Base-by-base conservation (phyloP, 64 coral and sea anemone genomes). In the Pocillopora damicornis region DNA sequence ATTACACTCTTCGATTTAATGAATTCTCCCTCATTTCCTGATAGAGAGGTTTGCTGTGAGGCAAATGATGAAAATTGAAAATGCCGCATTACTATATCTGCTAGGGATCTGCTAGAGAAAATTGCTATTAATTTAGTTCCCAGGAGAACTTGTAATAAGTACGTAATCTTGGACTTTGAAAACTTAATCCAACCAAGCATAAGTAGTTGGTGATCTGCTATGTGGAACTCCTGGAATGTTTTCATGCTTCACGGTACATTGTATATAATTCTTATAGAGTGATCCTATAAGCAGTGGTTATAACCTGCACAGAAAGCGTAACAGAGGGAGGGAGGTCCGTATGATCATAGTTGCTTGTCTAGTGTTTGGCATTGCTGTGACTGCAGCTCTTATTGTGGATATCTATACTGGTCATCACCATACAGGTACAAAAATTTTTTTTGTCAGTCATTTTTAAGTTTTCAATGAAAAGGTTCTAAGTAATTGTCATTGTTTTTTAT, bases 341-440 rank as follows among this genome's bases (percentile, higher is more conserved):
- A 77, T 92, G 3, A 87, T 92, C 20, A 16, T 92, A 59, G 22
- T 92, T 30, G 84, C 83, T 2, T 87, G 90, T 62, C 9, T 92
- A 1, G 45, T 94, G 16, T 94, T 94, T 87, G 88, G 76, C 1
- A 60, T 90, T 67, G 93, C 76, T 20, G 77, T 94, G 30, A 94
- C 93, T 57, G 20, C 87, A 42, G 93, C 93, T 9, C 83, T 94
- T 35, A 20, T 90, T 13, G 30, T 94, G 11, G 93, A 94, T n/a
- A 90, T 94, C 37, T 73, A 82, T 73, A 71, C 85, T 67, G 88
- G 93, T 35, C 73, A 80, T 25, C 88, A 94, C 88, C 83, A 90
- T 87, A 81, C 88, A 81, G 80, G 80, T 83, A 83, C 30, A 4
- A 13, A 68, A 68, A 6, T 37, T 6, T 35, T 60, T 20, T 26